Base-by-base conservation (phyloP, 1,140 invertebrate species). In the Uloborus diversus region DNA sequence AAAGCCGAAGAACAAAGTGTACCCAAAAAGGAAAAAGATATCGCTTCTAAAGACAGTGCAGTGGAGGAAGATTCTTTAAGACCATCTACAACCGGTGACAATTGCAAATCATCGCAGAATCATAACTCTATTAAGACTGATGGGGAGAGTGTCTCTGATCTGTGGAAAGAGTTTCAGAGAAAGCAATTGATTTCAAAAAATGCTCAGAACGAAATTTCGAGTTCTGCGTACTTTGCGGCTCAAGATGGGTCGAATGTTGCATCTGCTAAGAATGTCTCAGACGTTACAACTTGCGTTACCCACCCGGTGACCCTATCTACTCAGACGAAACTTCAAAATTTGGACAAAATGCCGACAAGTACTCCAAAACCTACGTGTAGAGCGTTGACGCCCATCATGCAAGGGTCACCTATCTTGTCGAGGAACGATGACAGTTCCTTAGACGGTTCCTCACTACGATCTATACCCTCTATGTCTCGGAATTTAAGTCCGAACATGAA, bases 111-210 rank as follows among this genome's bases (percentile, higher is more conserved):
- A 28, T 35, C 71, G 9, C n/a, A n/a, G n/a, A n/a, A n/a, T n/a
- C 13, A 47, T 1, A 30, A 56, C 14, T 9, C 32, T 4, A 4
- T 32, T 30, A 25, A 33, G 2, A 35, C 27, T 23, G 69, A 75
- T 59, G 68, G 35, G 28, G 27, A 47, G 20, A 82, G 53, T 53
- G 32, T 47, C 4, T 75, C 82, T 14, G 82, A 80, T 64, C 37
- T 83, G 2, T 83, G 82, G 82, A 65, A 32, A 14, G 79, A 81
- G 68, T 83, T 83, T 61, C 80, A 83, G 23, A 57, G 66, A 28
- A 62, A 79, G 30, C 62, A 78, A 9, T 13, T 66, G 11, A 28
- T 65, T 30, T 13, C 42, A 5, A 65, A 42, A 27, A 78, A 78
- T 78, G n/a, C 42, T 4, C 35, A 42, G 0, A 32, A 27, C 32